Percentiles rank a stretch among this genome's conserved stretches.
phyloP scores from a whole-genome alignment of 2,888 invertebrate genomes.

The Drosophila recens region DNA sequence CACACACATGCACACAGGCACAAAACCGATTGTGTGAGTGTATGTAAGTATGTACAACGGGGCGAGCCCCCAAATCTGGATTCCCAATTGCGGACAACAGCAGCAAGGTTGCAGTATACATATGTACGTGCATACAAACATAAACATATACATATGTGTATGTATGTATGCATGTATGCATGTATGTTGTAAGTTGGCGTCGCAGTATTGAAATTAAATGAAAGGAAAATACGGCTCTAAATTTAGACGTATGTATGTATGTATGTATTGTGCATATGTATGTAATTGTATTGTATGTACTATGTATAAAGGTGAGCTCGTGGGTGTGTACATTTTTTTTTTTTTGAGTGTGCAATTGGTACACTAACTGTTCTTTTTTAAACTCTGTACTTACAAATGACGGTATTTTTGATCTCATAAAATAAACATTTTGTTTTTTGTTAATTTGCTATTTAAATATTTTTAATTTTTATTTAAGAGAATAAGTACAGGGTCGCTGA shows the following conservation, averaged over 20 bases:
- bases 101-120: slow-evolving; percentile 27
- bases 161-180: background rate
- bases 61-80: slow-evolving; percentile 80
- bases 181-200: slow-evolving; percentile 36
- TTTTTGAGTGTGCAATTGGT: slow-evolving; percentile 8
- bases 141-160: background rate
- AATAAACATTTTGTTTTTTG: background rate
- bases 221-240: slow-evolving; percentile 19
- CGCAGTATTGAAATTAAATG: slow-evolving; percentile 33
- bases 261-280: background rate
- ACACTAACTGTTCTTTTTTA: slow-evolving; percentile 31
- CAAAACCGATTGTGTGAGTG: background rate
- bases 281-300: too few relatives aligned
- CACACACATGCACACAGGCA: slow-evolving; percentile 4
- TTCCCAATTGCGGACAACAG: slow-evolving; percentile 54
- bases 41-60: slow-evolving; percentile 46
- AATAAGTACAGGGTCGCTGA: background rate
- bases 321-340: background rate
- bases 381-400: background rate
- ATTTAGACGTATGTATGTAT: slow-evolving; percentile 8
- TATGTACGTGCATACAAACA: too few relatives aligned
- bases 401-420: too few relatives aligned
- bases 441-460: background rate
- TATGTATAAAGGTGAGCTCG: background rate
- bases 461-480: background rate